Base-by-base conservation (phyloP, 23 tunicate species). In the Styela clava region DNA sequence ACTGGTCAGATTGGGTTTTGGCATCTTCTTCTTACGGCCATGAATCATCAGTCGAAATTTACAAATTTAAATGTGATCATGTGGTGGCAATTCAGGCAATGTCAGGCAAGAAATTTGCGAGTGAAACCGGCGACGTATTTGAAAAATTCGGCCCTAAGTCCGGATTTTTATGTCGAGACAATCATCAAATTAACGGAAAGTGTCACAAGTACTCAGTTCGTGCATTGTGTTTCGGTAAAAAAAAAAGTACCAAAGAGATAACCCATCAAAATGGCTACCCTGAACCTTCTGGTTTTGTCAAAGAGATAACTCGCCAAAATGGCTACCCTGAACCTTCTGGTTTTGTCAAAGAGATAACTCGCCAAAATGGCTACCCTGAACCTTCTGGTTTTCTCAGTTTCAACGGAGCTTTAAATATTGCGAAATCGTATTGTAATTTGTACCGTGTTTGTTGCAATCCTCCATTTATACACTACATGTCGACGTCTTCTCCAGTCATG, bases 71-170 rank as follows among this genome's bases (percentile, higher is more conserved):
- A 21, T 52, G 81, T 27, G 0, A 52, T 25, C 16, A 24, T 7
- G 65, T 76, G 0, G 37, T 76, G 0, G 81, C 81, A 7, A 76
- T 76, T 24, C 81, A 76, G 27, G 81, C 64, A 7, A 44, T 21
- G 2, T 1, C 81, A 12, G 81, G 29, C 16, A 26, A 52, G 18
- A 24, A 22, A 52, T 76, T 44, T 25, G 88, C 89, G 19, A 35
- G 89, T 3, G 94, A 94, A 70, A 87, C 98, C 0, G 98, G 86
- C 0, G 98, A 94, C 32, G 87, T 84, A 21, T 94, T 94, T 69
- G 79, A 78, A 25, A 81, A 74, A 31, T 85, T 84, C 70, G 86
- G 88, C 35, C 81, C 89, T 16, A 12, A 30, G 3, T 44, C 56
- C 7, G 98, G 98, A 0, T 85, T 94, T 44, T 32, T 84, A n/a